Evolutionary conservation across 1,140 invertebrate genomes (phyloP).

Genomic region (Drosophila repleta): DNA sequence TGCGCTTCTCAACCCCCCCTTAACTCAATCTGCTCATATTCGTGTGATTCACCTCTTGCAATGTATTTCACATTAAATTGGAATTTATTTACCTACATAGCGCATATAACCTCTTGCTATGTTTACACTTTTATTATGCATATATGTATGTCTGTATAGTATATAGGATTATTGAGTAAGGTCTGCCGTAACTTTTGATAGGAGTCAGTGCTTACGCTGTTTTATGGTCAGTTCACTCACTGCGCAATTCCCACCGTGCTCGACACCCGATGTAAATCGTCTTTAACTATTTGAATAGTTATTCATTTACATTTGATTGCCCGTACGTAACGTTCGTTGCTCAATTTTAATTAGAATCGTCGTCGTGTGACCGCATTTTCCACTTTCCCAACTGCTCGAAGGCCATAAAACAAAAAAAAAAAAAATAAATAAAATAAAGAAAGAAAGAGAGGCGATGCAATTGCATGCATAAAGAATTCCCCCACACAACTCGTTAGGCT

Average conservation of each 20-base stretch:
- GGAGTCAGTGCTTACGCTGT: conserved; percentile 10
- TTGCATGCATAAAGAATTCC: conserved; percentile 42
- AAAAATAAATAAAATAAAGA: neutral
- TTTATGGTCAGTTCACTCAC: conserved; percentile 13
- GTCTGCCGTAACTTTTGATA: conserved; percentile 16
- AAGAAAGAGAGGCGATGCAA: conserved; percentile 25
- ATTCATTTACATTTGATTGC: conserved; percentile 38
- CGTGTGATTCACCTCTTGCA: too few relatives aligned
- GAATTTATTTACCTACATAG: neutral
- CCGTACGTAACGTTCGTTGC: conserved; percentile 31
- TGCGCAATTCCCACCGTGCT: conserved; percentile 20
- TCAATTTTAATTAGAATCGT: conserved; percentile 50
- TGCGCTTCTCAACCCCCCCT: neutral
- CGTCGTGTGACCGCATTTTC: conserved; percentile 47
- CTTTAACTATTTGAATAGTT: conserved; percentile 36
- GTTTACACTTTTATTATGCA: neutral
- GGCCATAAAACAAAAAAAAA: conserved; percentile 31
- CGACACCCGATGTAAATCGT: conserved; percentile 8
- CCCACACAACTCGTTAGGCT: conserved; percentile 39
- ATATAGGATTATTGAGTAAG: neutral
- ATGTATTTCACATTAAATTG: neutral
- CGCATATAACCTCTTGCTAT: too few relatives aligned
- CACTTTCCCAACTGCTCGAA: conserved; percentile 37
- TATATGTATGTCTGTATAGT: neutral
- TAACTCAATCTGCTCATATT: too few relatives aligned